These are phyloP conservation scores for Trogon surrucura DNA, from an alignment of 2,113 vertebrate species.

Conservation along the genomic window DNA sequence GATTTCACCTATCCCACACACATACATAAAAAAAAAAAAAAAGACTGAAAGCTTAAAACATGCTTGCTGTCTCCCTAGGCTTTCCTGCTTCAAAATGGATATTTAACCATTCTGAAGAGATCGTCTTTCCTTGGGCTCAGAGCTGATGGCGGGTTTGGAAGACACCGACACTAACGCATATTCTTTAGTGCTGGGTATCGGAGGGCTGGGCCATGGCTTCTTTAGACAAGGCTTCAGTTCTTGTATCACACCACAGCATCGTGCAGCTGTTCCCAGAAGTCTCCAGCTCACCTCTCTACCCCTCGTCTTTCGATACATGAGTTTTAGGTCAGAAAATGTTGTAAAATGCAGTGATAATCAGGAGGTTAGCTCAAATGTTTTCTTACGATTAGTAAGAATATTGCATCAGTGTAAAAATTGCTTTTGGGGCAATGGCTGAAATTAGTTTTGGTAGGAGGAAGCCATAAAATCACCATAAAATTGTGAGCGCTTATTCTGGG, in stretches of 20 bases:
- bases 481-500: neutral
- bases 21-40: neutral
- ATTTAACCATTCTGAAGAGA: neutral
- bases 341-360: neutral
- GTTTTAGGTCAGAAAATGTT: neutral
- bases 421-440: neutral
- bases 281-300: neutral
- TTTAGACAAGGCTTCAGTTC: neutral
- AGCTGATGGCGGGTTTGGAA: neutral
- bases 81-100: neutral
- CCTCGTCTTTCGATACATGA: fast-evolving
- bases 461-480: neutral
- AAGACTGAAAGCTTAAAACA: neutral
- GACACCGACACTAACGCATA: neutral
- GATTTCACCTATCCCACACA: neutral
- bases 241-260: neutral
- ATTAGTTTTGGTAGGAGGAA: neutral
- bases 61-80: neutral
- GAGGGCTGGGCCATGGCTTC: neutral
- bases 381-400: neutral
- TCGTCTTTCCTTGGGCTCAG: neutral
- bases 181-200: neutral
- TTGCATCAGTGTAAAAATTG: neutral
- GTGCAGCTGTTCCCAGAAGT: neutral
- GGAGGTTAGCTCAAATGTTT: neutral